These are phyloP conservation scores for Cephus cinctus DNA, from an alignment of 1,140 invertebrate genomes.

Conservation along the genomic window DNA sequence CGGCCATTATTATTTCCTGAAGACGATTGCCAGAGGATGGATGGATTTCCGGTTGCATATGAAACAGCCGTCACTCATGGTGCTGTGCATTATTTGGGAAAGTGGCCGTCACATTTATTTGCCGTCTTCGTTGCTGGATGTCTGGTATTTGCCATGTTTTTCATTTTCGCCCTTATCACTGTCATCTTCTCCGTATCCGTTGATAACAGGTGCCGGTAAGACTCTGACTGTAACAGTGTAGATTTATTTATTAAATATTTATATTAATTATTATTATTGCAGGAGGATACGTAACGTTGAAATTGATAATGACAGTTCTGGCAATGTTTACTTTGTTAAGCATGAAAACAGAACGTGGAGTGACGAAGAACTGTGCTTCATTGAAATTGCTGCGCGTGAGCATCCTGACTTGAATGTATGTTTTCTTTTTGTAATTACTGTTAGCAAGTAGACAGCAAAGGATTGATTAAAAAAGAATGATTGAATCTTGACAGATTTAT, in stretches of 20 bases:
- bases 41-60: neutral
- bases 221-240: neutral
- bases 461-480: conserved; percentile 2
- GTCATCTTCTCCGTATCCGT: conserved; percentile 2
- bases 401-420: conserved; percentile 36
- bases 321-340: conserved; percentile 40
- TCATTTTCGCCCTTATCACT: conserved; percentile 16
- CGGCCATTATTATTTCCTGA: too few relatives aligned
- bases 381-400: conserved; percentile 34
- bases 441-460: neutral
- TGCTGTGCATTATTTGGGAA: conserved; percentile 25
- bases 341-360: conserved; percentile 34
- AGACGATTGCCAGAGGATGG: conserved; percentile 1
- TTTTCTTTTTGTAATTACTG: neutral
- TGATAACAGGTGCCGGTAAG: conserved; percentile 4
- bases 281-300: conserved; percentile 5
- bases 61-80: conserved; percentile 25
- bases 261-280: neutral
- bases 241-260: neutral
- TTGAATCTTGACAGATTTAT: conserved; percentile 26
- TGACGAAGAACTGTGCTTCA: conserved; percentile 30
- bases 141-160: conserved; percentile 13
- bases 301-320: neutral
- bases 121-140: conserved; percentile 23
- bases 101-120: conserved; percentile 33